Evolutionary conservation across 2,797 vertebrate species (phyloP), one percentile per base, ranked within the genome.

Genomic region (Tenualosa ilisha): DNA sequence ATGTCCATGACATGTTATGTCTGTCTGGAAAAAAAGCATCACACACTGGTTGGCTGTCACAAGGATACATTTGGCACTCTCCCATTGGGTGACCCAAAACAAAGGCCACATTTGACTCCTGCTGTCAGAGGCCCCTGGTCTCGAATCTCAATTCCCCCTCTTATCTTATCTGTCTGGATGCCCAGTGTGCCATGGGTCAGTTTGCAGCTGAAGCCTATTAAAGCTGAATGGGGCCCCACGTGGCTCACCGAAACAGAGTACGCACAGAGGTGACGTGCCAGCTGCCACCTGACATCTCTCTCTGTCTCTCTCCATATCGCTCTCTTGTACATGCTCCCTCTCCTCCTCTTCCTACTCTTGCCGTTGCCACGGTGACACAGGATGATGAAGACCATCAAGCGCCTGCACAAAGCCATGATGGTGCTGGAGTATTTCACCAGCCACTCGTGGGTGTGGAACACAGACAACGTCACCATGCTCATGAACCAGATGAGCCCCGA

Each of bases 301-400:
- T 43, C 31, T 31, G 0, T 31, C 31, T 43, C 37, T 43, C 7
- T 53, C 61, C 31, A 31, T 31, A 31, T 82, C 37, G 49, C 22
- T 8, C 65, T 31, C 37, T 51, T 0, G 3, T 7, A 51, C 50
- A 51, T 12, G 11, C 50, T 20, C 50, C n/a, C 63, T 49, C 54
- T 63, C 79, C 20, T 12, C 84, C 68, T 26, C n/a, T 2, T 54
- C 51, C 15, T 49, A 84, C 37, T 72, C 26, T 68, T 26, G 2
- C 31, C 53, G 82, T 89, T 88, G 84, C 88, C 68, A 72, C 84
- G 89, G 85, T 63, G 81, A 87, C 59, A 26, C 84, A 99, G 98
- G 96, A 99, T 99, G 98, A 99, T 99, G 98, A 99, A 98, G 96
- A 97, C 97, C 46, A 99, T 99, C 93, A 97, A 96, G 83, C 97